Percentiles rank a stretch among this genome's conserved stretches.
phyloP scores from a whole-genome alignment of 2,797 vertebrate species.

The Anabas testudineus region DNA sequence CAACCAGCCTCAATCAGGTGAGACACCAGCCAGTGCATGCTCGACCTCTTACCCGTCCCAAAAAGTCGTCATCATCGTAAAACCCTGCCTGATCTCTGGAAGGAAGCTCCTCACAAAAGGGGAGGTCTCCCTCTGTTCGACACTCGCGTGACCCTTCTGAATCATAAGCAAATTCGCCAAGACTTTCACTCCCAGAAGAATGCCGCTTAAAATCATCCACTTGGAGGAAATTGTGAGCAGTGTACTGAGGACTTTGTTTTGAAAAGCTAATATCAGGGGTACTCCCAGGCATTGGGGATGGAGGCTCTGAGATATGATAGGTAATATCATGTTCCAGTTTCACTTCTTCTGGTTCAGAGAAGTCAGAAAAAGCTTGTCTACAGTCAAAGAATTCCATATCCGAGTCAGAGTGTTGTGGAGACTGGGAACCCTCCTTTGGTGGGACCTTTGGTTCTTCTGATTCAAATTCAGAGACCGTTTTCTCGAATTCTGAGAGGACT shows the following conservation, averaged over 20 bases:
- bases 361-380: conserved; percentile 74
- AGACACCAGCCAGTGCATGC: conserved; percentile 73
- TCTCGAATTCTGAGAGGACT: conserved; percentile 70
- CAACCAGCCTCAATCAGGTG: conserved; percentile 49
- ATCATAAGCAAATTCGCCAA: conserved; percentile 81
- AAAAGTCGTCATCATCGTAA: conserved; percentile 82
- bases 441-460: conserved; percentile 11
- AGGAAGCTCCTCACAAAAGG: conserved; percentile 86
- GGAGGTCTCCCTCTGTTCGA: conserved; percentile 67
- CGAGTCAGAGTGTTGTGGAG: conserved; percentile 67
- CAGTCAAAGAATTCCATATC: conserved; percentile 84
- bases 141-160: conserved; percentile 82
- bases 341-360: conserved; percentile 73
- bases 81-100: conserved; percentile 79
- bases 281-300: conserved; percentile 68
- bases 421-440: conserved; percentile 42
- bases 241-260: conserved; percentile 25
- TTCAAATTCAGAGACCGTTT: conserved; percentile 53
- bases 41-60: conserved; percentile 89
- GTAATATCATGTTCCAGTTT: conserved; percentile 38
- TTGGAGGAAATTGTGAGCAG: conserved; percentile 45
- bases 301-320: conserved; percentile 75
- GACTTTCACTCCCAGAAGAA: conserved; percentile 78
- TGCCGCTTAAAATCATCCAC: conserved; percentile 63
- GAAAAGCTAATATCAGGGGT: conserved; percentile 52